A percentile compares a stretch with the other conserved stretches of the same genome.
These are phyloP conservation scores for Hephaestus fuliginosus DNA, from an alignment of 2,797 vertebrate genomes.

Conservation along the genomic window DNA sequence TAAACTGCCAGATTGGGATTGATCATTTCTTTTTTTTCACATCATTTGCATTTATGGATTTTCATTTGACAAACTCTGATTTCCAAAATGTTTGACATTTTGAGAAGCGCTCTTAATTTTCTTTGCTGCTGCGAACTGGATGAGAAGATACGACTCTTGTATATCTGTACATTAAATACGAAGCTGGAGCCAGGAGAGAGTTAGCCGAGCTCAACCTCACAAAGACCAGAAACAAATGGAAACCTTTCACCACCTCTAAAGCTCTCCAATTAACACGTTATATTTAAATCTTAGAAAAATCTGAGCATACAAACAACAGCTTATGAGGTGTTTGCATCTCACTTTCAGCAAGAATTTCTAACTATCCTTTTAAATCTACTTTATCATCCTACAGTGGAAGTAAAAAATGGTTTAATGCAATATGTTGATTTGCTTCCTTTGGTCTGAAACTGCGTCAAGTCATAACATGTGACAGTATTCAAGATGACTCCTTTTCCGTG, in stretches of 20 bases:
- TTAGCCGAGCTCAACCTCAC: neutral
- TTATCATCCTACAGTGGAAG: neutral
- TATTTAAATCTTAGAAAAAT: neutral
- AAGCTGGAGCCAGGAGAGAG: neutral
- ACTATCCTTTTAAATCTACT: neutral
- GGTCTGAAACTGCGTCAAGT: conserved; percentile 4
- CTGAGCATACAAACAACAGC: neutral
- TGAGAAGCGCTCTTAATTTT: neutral
- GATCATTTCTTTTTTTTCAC: neutral
- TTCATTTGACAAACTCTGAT: neutral
- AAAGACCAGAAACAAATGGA: too few species aligned
- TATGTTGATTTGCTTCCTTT: neutral
- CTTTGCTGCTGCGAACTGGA: too few species aligned
- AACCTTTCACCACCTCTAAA: neutral
- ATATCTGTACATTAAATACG: neutral
- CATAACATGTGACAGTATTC: neutral
- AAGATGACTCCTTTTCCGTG: neutral
- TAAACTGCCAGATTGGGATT: neutral
- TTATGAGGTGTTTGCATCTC: neutral
- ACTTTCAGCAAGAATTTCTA: neutral
- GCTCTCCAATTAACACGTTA: neutral
- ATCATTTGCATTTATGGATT: neutral
- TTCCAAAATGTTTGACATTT: neutral
- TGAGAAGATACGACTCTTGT: neutral
- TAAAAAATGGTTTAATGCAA: neutral